These are phyloP conservation scores for Lepus oiostolus DNA, from an alignment of 2,797 vertebrate species.

Conservation along the genomic window DNA sequence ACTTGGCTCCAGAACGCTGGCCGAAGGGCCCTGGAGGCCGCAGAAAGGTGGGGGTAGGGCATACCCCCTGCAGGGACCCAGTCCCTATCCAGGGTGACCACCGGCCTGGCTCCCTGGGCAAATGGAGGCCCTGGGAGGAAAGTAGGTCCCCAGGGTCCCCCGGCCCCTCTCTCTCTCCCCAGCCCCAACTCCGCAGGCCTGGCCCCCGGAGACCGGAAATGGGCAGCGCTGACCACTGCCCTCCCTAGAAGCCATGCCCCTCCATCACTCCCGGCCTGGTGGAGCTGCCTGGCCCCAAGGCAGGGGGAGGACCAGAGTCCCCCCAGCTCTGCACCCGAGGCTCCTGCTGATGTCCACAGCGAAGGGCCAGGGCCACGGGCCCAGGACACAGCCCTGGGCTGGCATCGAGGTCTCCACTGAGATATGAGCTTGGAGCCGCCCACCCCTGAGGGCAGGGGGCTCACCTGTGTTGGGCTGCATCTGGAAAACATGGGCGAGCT, in stretches of 20 bases:
- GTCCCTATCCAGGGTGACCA: background rate
- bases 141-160: background rate
- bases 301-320: background rate
- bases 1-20: no score
- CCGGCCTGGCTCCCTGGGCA: background rate
- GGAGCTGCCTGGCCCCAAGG: background rate
- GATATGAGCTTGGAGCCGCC: no score
- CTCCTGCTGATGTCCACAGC: background rate
- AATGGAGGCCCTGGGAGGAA: no score
- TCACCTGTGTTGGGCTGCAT: no score
- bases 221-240: background rate
- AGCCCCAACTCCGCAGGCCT: background rate
- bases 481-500: no score
- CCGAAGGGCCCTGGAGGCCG: no score
- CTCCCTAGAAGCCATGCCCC: conserved; percentile 24
- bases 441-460: no score
- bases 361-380: no score
- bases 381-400: background rate
- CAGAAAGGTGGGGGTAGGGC: background rate
- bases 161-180: background rate
- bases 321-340: background rate
- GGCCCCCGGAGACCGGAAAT: background rate
- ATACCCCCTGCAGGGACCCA: no score
- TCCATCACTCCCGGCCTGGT: conserved; percentile 54
- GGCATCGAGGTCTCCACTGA: no score